Percentiles rank a stretch among this genome's conserved stretches.
These are phyloP conservation scores for Drosophila guanche DNA, from an alignment of 1,140 invertebrate species.

Conservation along the genomic window DNA sequence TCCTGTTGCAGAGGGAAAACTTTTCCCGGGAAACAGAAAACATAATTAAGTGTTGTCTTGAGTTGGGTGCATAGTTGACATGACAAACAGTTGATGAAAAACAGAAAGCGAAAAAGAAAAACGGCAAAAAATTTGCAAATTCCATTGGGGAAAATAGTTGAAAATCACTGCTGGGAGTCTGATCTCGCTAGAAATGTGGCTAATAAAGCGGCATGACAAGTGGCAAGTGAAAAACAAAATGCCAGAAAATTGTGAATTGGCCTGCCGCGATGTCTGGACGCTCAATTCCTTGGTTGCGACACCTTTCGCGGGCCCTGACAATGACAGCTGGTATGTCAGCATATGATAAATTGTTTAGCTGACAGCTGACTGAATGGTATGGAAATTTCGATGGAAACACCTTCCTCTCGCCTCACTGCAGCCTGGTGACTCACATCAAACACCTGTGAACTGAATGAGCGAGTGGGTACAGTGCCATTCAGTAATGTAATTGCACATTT, in stretches of 20 bases:
- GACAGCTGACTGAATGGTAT: constrained; percentile 67
- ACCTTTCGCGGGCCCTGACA: constrained; percentile 34
- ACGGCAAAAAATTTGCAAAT: constrained; percentile 39
- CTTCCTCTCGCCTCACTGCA: constrained; percentile 5
- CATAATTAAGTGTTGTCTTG: constrained; percentile 80
- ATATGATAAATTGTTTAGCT: constrained; percentile 70
- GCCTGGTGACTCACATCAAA: constrained; percentile 10
- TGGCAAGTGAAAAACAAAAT: constrained; percentile 53
- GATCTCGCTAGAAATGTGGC: constrained; percentile 28
- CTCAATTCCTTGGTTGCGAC: constrained; percentile 2
- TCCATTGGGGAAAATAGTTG: constrained; percentile 35
- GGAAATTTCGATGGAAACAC: constrained; percentile 48
- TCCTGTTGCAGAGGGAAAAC: constrained; percentile 33
- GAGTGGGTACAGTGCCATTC: constrained; percentile 5
- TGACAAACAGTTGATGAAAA: constrained; percentile 71
- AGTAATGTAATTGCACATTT: constrained; percentile 77
- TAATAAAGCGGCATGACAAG: constrained; percentile 60
- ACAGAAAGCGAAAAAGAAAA: constrained; percentile 5
- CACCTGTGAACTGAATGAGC: constrained; percentile 1
- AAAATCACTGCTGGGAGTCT: not conserved
- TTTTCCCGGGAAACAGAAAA: constrained; percentile 58
- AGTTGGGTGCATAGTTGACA: constrained; percentile 57
- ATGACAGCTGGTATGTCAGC: constrained; percentile 70
- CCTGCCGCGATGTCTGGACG: constrained; percentile 4
- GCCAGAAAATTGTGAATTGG: constrained; percentile 19